Base-by-base conservation (phyloP, 2,888 invertebrate species). In the Calameuta idolon region DNA sequence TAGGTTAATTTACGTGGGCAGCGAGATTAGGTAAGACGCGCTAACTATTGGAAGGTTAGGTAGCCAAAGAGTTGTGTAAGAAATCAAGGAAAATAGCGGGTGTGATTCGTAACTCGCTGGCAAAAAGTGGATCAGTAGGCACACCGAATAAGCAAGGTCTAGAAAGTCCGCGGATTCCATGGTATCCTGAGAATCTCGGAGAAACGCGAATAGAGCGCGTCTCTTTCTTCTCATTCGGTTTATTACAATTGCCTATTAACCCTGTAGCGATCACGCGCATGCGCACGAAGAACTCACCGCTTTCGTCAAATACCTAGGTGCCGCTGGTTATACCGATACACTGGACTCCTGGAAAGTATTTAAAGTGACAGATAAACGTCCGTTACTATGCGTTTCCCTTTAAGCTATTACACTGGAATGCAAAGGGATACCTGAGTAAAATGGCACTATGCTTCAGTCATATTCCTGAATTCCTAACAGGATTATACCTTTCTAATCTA, bases 91-190 rank as follows among this genome's bases (percentile, higher is more conserved):
- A 55, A 55, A 55, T 55, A 55, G 40, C 40, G 40, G 5, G 23
- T 55, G 23, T 9, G 55, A 55, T 55, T 55, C 55, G 55, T 55
- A 55, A 55, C 23, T 55, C 55, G 9, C 55, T 71, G 31, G 71
- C 71, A 71, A 71, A 71, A 71, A 71, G 71, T 71, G 71, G 71
- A 71, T 31, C 71, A 71, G 71, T 71, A 71, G 12, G 71, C 71
- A 33, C 12, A 9, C 71, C 33, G 31, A 33, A 71, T 71, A 34
- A 31, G 23, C 71, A 71, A 71, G 71, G 71, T 71, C 71, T 71
- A 71, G 71, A 71, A 71, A 71, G 71, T 34, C 71, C 71, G 15
- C 33, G 71, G 71, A 71, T 71, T 71, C 71, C 71, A 23, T 30
- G 71, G 31, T 3, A 71, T 71, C 71, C 71, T 71, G 71, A 71